Base-by-base conservation (phyloP, 2,888 invertebrate genomes). In the Lottia gigantea region DNA sequence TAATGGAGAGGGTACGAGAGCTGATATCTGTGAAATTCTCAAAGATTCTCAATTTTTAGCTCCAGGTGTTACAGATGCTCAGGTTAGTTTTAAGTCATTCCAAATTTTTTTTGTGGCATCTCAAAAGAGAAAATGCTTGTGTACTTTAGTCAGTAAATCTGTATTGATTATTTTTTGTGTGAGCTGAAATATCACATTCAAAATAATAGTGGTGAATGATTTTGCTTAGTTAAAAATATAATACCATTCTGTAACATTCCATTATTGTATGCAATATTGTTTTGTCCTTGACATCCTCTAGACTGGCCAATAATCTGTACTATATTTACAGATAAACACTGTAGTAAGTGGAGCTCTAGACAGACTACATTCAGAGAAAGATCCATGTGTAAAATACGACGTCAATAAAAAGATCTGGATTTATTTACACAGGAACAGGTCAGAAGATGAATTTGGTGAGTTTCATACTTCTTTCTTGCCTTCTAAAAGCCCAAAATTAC, bases 371-470 rank as follows among this genome's bases (percentile, higher is more conserved):
- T 94, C 94, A 14, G 95, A 97, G 78, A 92, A 93, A 70, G 97
- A 97, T 89, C 97, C 97, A 0, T 95, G 96, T 82, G 96, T 97
- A 0, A 94, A 95, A 82, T 97, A 96, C 85, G 96, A 97, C 87
- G 93, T 95, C 0, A 93, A 95, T 81, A 92, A 95, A 6, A 96
- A 97, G 82, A 92, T 95, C 46, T 98, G 98, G 98, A 95, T 97
- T n/a, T 97, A 97, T 88, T 90, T 97, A 70, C 97, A 97, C 88
- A 91, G 96, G 71, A 91, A 91, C 67, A 87, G 92, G 62, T 91
- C 91, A 11, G 91, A 92, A 81, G 91, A 91, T 62, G 92, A 93
- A 86, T 92, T 92, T 86, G 92, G 92, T 92, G 85, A 80, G 87
- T 68, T 46, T 64, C 16, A 19, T 31, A 12, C 7, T 19, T 15